Percentiles rank a stretch among this genome's conserved stretches.
Conservation (phyloP, 2,888 invertebrate genomes). For the Gastrophysa polygoni region DNA sequence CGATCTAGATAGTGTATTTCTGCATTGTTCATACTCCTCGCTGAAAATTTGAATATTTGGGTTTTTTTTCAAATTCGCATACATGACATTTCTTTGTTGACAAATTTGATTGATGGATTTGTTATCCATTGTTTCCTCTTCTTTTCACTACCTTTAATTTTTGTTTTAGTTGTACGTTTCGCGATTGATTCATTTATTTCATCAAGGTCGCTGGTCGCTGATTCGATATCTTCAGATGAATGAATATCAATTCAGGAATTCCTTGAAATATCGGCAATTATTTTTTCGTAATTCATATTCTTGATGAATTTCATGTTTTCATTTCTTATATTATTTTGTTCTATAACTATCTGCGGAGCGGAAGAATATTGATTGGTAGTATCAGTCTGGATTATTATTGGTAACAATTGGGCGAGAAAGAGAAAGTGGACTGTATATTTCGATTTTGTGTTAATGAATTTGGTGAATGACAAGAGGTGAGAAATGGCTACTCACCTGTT, state of each 20-base stretch:
- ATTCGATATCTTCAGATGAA: too few species aligned
- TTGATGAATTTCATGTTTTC: neutral
- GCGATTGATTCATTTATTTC: neutral
- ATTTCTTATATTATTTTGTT: neutral
- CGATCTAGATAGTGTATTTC: neutral
- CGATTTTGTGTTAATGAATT: too few species aligned
- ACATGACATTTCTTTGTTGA: neutral
- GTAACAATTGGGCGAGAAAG: too few species aligned
- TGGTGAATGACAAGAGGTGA: too few species aligned
- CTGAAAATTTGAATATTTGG: neutral
- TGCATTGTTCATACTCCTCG: neutral
- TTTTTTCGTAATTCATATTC: neutral
- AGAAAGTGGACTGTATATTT: too few species aligned
- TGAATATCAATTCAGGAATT: neutral
- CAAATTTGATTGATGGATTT: too few species aligned
- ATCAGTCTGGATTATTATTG: neutral
- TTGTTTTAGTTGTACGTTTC: neutral
- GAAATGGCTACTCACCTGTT: too few species aligned
- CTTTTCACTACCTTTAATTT: neutral
- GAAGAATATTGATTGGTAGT: neutral
- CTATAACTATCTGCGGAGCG: neutral
- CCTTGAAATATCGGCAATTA: neutral
- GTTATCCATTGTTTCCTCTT: too few species aligned
- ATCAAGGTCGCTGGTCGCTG: too few species aligned
- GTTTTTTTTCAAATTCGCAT: neutral